Percentiles rank a stretch among this genome's conserved stretches.
Evolutionary conservation across 2,888 invertebrate genomes (phyloP).

Genomic region (Hirtodrosophila confusa): DNA sequence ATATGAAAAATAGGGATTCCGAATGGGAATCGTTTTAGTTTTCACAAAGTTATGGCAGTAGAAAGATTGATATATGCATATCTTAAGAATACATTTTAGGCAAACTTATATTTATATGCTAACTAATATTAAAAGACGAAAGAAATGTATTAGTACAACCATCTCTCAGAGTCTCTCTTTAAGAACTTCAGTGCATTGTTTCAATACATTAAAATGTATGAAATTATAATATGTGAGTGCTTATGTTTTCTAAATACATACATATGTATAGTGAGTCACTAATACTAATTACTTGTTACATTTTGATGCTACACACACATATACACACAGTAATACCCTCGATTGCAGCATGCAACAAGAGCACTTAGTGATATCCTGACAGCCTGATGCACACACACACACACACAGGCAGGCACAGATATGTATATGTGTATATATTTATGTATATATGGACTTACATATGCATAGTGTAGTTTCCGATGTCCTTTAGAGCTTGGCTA

Average conservation of each 20-base stretch:
- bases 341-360: constrained; percentile 74
- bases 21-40: no score
- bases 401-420: constrained; percentile 15
- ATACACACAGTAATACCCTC: constrained; percentile 36
- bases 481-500: constrained; percentile 60
- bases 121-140: no score
- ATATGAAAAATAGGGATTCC: no score
- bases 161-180: no score
- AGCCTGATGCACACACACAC: constrained; percentile 46
- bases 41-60: no score
- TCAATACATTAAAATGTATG: constrained; percentile 1
- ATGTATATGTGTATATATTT: constrained; percentile 14
- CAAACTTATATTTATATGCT: no score
- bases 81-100: no score
- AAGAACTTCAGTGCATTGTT: no score
- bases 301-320: constrained; percentile 27
- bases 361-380: constrained; percentile 74
- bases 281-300: constrained; percentile 69
- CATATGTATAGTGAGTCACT: constrained; percentile 39
- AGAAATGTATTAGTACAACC: no score
- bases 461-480: constrained; percentile 55
- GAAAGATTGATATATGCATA: no score
- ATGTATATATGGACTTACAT: constrained; percentile 36
- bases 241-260: neutral
- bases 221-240: constrained; percentile 19